Percentiles rank a stretch among this genome's conserved stretches.
Evolutionary conservation across 2,888 invertebrate genomes (phyloP).

Genomic region (Luffia ferchaultella): DNA sequence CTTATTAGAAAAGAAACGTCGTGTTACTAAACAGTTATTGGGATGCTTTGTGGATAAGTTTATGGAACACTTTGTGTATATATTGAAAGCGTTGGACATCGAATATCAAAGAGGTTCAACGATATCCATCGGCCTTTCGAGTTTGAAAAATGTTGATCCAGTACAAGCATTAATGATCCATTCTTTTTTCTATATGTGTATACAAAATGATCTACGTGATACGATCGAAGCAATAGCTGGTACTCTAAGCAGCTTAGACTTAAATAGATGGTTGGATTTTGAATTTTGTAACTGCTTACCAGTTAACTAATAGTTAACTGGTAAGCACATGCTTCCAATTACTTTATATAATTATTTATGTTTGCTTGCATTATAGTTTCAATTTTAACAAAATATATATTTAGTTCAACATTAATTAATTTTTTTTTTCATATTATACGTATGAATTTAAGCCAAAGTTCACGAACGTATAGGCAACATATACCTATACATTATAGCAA

Average conservation of each 20-base stretch:
- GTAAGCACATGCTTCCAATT: too few species aligned
- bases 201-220: conserved; percentile 30
- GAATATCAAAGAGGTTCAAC: conserved; percentile 9
- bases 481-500: too few species aligned
- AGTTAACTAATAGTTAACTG: too few species aligned
- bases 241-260: conserved; percentile 43
- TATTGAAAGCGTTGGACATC: conserved; percentile 17
- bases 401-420: too few species aligned
- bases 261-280: conserved; percentile 48
- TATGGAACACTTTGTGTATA: conserved; percentile 28
- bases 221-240: conserved; percentile 42
- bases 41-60: conserved; percentile 34
- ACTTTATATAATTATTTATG: too few species aligned
- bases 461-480: too few species aligned
- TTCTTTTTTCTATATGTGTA: conserved; percentile 35
- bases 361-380: too few species aligned
- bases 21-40: conserved; percentile 31
- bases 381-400: too few species aligned
- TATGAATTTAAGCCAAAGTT: too few species aligned
- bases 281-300: conserved; percentile 36
- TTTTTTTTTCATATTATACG: too few species aligned
- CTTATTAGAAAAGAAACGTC: conserved; percentile 31
- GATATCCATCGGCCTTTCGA: conserved; percentile 9
- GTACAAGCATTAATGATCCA: conserved; percentile 13
- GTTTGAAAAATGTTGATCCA: neutral